phyloP scores from a whole-genome alignment of 1,140 invertebrate species.

The Laupala kohalensis region DNA sequence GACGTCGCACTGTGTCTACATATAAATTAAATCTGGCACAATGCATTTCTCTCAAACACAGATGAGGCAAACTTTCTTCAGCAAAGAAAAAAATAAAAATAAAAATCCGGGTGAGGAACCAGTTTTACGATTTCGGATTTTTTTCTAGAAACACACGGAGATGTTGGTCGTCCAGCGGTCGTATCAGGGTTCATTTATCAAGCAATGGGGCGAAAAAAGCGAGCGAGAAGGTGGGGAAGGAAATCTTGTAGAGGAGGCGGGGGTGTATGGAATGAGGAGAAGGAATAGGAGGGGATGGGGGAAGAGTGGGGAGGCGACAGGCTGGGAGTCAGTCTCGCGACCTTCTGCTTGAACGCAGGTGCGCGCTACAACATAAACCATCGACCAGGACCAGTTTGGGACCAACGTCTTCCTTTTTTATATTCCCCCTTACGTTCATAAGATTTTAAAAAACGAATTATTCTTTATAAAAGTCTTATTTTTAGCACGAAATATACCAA shows the following conservation, averaged over 20 bases:
- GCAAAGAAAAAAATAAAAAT: neutral
- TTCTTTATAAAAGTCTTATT: neutral
- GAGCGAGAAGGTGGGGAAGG: too few species aligned
- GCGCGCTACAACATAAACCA: neutral
- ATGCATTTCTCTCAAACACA: neutral
- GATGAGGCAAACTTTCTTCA: neutral
- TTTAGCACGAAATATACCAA: neutral
- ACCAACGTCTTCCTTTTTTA: neutral
- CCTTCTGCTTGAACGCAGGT: neutral
- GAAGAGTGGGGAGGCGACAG: too few species aligned
- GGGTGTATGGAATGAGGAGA: neutral
- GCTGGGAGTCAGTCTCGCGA: neutral
- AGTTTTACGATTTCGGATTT: neutral
- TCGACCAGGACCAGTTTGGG: neutral
- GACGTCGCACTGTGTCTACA: neutral
- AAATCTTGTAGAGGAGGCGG: too few species aligned
- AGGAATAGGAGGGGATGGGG: neutral
- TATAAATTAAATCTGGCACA: neutral
- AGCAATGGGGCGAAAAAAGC: neutral
- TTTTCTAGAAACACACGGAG: neutral
- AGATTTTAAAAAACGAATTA: too few species aligned
- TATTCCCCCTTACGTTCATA: neutral
- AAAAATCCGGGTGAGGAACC: too few species aligned
- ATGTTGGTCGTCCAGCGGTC: neutral
- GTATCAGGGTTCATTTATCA: neutral